Percentiles rank a stretch among this genome's conserved stretches.
Evolutionary conservation across 2,113 vertebrate genomes (phyloP).

Genomic region (Caracal caracal): DNA sequence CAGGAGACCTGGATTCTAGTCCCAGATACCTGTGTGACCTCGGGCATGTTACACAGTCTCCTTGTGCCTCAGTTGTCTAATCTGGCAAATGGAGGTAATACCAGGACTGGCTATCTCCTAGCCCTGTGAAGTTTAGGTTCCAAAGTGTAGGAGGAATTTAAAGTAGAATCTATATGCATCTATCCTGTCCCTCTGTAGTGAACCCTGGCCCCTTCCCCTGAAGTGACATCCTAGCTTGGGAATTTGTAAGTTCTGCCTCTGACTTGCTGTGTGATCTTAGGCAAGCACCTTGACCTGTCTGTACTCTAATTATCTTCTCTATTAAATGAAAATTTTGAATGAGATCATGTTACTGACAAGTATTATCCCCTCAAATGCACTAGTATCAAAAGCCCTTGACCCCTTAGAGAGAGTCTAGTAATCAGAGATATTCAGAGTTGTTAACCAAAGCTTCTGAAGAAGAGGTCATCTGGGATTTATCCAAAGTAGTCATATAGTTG

Average conservation of each 20-base stretch:
- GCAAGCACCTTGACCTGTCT: constrained; percentile 19
- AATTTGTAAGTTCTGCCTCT: background rate
- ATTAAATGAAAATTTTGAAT: background rate
- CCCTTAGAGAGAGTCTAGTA: background rate
- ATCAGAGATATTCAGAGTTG: background rate
- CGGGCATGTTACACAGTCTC: constrained; percentile 54
- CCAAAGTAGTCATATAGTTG: background rate
- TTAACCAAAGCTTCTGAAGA: background rate
- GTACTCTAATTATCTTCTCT: constrained; percentile 17
- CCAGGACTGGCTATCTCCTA: background rate
- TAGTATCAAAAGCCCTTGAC: background rate
- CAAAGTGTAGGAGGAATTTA: background rate
- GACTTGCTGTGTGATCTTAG: constrained; percentile 49
- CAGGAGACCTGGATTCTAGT: constrained; percentile 79
- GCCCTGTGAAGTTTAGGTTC: background rate
- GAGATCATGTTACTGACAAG: constrained; percentile 4
- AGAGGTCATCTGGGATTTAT: background rate
- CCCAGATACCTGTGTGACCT: constrained; percentile 71
- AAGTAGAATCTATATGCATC: background rate
- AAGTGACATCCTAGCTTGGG: background rate
- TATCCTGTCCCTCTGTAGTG: background rate
- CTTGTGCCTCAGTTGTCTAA: constrained; percentile 74
- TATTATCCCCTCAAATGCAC: background rate
- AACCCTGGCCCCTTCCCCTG: background rate
- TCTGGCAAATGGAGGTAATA: constrained; percentile 47